Evolutionary conservation across 2,888 invertebrate species (phyloP).

Genomic region (Unio pictorum): DNA sequence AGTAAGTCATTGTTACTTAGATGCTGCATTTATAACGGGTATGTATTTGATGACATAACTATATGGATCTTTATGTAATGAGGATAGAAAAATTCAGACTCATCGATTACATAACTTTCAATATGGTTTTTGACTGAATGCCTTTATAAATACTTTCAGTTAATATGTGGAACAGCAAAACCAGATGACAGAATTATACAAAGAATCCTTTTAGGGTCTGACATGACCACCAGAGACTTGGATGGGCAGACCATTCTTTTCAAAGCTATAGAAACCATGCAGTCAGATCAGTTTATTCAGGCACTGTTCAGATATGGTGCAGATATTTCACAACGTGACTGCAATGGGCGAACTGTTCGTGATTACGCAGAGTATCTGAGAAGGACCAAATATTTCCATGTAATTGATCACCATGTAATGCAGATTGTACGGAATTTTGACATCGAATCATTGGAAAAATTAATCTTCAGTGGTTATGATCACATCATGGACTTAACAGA

Average conservation of each 20-base stretch:
- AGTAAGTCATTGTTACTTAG: no score
- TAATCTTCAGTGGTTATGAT: conserved; percentile 65
- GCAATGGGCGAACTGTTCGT: conserved; percentile 53
- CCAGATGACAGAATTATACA: conserved; percentile 54
- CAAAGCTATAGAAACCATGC: conserved; percentile 51
- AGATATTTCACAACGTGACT: conserved; percentile 50
- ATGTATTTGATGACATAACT: no score
- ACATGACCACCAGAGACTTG: conserved; percentile 45
- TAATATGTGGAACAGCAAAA: conserved; percentile 23
- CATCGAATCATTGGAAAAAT: conserved; percentile 48
- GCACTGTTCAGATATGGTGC: conserved; percentile 51
- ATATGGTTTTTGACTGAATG: conserved; percentile 7
- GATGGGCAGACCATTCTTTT: conserved; percentile 59
- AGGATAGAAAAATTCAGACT: neutral
- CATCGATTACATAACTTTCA: neutral
- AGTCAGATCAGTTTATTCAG: conserved; percentile 44
- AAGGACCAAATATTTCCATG: conserved; percentile 39
- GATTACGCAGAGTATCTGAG: conserved; percentile 40
- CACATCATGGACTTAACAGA: conserved; percentile 59
- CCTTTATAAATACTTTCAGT: conserved; percentile 19
- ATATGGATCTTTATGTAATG: neutral
- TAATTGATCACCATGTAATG: conserved; percentile 52
- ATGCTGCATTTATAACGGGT: no score
- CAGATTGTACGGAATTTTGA: conserved; percentile 41
- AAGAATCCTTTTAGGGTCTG: conserved; percentile 44